Base-by-base conservation (phyloP, 2,113 vertebrate genomes). In the Heteronetta atricapilla region DNA sequence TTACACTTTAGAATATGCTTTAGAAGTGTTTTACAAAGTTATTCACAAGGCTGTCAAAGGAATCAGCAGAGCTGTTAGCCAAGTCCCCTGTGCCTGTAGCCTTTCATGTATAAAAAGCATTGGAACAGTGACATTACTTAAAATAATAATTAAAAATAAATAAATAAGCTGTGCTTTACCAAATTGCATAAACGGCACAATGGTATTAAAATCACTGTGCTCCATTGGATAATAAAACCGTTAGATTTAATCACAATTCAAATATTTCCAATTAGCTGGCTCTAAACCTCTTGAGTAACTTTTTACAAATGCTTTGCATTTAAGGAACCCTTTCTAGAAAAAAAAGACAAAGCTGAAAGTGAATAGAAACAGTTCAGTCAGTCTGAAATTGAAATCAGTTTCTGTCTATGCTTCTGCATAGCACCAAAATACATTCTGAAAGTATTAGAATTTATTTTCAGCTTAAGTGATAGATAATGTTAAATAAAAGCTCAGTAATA, bases 31-130 rank as follows among this genome's bases (percentile, higher is more conserved):
- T 55, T 29, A 28, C 52, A 29, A 55, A 55, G 26, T 16, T 56
- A 29, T 31, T 56, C 64, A 82, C 64, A 72, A 59, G 93, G 63
- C 58, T 91, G 86, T 85, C 86, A 75, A 46, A 72, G 62, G 69
- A 76, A 74, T 72, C 42, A 74, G 69, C 46, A 82, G 46, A 74
- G 34, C 59, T 91, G 38, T 42, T 60, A 34, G 33, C 50, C 36
- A 73, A 62, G 60, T 63, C 77, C 53, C 55, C 36, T 53, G 79
- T 56, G 72, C 66, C 44, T 40, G 63, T 11, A 73, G 62, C 59
- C 75, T 93, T 93, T 84, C 82, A 70, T 73, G 81, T 93, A 90
- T 93, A 60, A 59, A 86, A 42, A 81, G 74, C 72, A 78, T 12
- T 87, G 48, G 28, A 55, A 52, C 23, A 56, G 28, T 31, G 53